Percentiles rank a stretch among this genome's conserved stretches.
phyloP scores from a whole-genome alignment of 2,888 invertebrate genomes.

The Tillus elongatus region DNA sequence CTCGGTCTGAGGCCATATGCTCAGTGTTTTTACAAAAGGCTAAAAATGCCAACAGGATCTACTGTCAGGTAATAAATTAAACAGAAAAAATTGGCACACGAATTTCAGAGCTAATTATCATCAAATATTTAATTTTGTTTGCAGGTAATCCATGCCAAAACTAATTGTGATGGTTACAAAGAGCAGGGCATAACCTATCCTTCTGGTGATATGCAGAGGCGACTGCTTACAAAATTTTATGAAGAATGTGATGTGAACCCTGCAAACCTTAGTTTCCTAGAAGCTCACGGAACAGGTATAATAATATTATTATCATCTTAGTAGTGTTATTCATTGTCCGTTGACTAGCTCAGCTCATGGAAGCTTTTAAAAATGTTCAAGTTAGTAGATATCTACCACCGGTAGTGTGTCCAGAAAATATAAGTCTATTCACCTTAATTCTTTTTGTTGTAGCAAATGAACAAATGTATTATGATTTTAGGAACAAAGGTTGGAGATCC shows the following conservation, averaged over 20 bases:
- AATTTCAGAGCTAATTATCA: constrained; percentile 11
- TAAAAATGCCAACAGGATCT: constrained; percentile 43
- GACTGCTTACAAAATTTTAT: constrained; percentile 55
- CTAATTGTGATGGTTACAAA: constrained; percentile 38
- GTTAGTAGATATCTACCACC: too few species aligned
- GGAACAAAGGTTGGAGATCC: constrained; percentile 85
- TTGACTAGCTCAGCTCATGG: too few species aligned
- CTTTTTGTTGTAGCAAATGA: too few species aligned
- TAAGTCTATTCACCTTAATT: too few species aligned
- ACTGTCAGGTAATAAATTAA: constrained; percentile 42
- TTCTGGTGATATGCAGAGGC: constrained; percentile 48
- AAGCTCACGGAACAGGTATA: constrained; percentile 75
- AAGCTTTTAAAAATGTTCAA: too few species aligned
- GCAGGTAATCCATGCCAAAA: constrained; percentile 32
- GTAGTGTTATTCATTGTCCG: too few species aligned
- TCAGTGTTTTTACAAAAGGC: constrained; percentile 64
- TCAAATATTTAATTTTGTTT: neutral
- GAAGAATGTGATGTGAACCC: constrained; percentile 64
- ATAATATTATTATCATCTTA: too few species aligned
- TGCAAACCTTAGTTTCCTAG: constrained; percentile 62
- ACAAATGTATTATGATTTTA: too few species aligned
- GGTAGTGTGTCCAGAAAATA: too few species aligned
- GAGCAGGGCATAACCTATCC: constrained; percentile 39
- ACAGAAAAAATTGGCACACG: too few species aligned
- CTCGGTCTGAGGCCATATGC: constrained; percentile 70